Evolutionary conservation across 2,113 vertebrate species (phyloP), one percentile per base, ranked within the genome.

Genomic region (Centrocercus urophasianus): DNA sequence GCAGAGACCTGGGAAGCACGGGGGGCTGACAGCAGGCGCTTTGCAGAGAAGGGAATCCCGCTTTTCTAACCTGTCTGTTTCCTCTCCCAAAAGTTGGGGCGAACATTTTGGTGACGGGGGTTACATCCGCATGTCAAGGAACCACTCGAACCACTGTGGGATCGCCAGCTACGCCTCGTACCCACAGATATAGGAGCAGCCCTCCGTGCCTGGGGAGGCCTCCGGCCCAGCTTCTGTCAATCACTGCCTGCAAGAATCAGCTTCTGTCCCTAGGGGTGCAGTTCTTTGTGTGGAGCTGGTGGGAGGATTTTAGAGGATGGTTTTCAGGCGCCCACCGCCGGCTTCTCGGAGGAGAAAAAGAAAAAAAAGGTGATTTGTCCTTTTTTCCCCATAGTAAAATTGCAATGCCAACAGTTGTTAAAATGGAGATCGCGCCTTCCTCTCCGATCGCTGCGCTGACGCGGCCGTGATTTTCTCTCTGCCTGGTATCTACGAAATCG

Each of bases 81-180:
- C 75, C 21, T 56, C 19, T 93, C 95, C 75, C 89, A 71, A 22
- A 43, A 98, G 98, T 22, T 98, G 98, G 98, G 98, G 98, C 0
- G 15, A 57, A 11, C 0, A 2, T 2, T 98, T 98, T 1, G 98
- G 98, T 1, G 97, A 98, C 0, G 2, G 43, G 42, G 98, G 98
- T 27, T 98, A 98, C 50, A 96, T 98, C 91, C 95, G 91, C 20
- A 98, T 98, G 95, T 64, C 86, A 18, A 97, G 98, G 63, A 98
- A 98, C 22, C 94, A 86, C 14, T 65, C 48, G 8, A 98, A 98
- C 88, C 97, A 93, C 9, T 98, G 98, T 3, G 98, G 98, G 13
- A 98, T 98, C 47, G 98, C 98, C 76, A 97, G 24, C 38, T 98
- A 85, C 2, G 12, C 95, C 50, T 97, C 95, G 2, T 98, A 98